Evolutionary conservation across 2,113 vertebrate genomes (phyloP).

Genomic region (Clarias batrachus): DNA sequence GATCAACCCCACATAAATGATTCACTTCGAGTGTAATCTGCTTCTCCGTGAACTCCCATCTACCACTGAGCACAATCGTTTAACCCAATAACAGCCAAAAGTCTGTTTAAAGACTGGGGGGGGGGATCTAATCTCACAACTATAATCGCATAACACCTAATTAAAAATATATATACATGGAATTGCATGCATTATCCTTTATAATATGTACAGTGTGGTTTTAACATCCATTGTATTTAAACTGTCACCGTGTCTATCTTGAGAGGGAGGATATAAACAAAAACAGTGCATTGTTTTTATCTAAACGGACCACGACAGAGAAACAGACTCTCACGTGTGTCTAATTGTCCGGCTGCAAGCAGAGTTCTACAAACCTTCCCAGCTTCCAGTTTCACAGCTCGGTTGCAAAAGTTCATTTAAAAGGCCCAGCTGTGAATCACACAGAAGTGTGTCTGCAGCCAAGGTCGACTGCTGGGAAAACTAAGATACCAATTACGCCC

Average conservation of each 20-base stretch:
- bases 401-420: conserved; percentile 35
- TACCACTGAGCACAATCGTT: conserved; percentile 36
- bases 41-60: conserved; percentile 49
- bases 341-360: neutral
- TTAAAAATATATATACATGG: neutral
- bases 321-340: neutral
- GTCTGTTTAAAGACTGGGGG: conserved; percentile 12
- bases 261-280: neutral
- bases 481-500: conserved; percentile 60
- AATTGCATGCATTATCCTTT: neutral
- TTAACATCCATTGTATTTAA: neutral
- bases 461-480: conserved; percentile 49
- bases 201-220: neutral
- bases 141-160: neutral
- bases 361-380: conserved; percentile 26
- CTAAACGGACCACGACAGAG: neutral
- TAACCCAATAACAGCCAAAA: conserved; percentile 56
- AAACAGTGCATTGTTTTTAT: neutral
- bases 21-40: conserved; percentile 49
- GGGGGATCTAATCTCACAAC: neutral
- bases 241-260: neutral
- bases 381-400: conserved; percentile 43
- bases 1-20: conserved; percentile 45
- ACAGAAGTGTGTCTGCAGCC: conserved; percentile 26
- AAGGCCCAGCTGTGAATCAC: conserved; percentile 50